Conservation (phyloP, 1,140 invertebrate species). For the Pseudomyrmex concolor region DNA sequence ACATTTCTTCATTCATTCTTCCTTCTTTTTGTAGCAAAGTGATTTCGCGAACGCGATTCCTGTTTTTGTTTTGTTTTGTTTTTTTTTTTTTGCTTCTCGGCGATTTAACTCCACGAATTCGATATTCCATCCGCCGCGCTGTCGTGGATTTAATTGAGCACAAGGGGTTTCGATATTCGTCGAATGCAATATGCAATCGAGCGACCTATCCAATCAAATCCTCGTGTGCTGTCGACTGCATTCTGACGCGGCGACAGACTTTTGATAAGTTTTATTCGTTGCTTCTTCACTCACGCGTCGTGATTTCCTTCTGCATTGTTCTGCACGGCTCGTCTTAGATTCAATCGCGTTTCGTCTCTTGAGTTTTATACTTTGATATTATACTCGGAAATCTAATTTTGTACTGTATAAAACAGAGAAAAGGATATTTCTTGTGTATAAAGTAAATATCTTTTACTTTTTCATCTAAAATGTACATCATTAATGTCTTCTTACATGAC, state of each 20-base stretch:
- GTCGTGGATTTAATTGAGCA: constrained; percentile 72
- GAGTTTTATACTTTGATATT: neutral
- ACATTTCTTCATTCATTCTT: neutral
- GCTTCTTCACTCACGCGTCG: constrained; percentile 2
- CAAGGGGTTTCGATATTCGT: constrained; percentile 70
- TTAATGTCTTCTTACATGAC: neutral
- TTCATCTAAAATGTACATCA: too few species aligned
- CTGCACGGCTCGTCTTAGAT: neutral
- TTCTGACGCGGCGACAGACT: constrained; percentile 47
- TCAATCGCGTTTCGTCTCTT: neutral
- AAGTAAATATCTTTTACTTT: too few species aligned
- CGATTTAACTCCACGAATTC: constrained; percentile 60
- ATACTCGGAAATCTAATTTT: neutral
- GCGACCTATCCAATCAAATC: constrained; percentile 66
- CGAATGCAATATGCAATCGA: constrained; percentile 70
- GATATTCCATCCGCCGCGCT: constrained; percentile 58
- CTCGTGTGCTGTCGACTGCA: constrained; percentile 56
- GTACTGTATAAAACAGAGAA: too few species aligned
- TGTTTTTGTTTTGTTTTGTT: neutral
- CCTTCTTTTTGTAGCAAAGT: constrained; percentile 1
- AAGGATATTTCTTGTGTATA: too few species aligned
- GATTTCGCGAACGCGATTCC: constrained; percentile 34
- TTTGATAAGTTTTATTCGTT: constrained; percentile 71
- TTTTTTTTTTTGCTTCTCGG: neutral
- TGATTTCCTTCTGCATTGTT: constrained; percentile 29